Evolutionary conservation across 2,113 vertebrate species (phyloP).

Genomic region (Calyptomena viridis): DNA sequence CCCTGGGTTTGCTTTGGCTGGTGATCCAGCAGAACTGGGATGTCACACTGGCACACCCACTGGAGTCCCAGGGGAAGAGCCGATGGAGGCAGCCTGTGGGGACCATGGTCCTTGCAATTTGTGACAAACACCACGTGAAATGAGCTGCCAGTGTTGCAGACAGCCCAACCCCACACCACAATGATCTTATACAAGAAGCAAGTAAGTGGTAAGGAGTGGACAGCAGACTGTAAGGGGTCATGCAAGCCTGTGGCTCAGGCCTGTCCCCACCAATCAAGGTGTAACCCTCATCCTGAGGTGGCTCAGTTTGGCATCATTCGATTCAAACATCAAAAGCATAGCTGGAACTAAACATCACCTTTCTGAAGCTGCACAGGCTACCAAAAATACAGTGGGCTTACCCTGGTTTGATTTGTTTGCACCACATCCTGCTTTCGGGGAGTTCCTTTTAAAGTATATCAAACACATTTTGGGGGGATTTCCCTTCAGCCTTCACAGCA

Average conservation of each 20-base stretch:
- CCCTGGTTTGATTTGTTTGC: not conserved
- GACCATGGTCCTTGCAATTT: not conserved
- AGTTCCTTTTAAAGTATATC: not conserved
- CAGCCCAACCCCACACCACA: rapidly evolving
- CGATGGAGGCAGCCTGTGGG: not conserved
- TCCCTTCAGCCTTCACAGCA: not conserved
- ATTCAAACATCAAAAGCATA: not conserved
- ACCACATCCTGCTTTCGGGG: not conserved
- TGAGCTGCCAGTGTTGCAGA: not conserved
- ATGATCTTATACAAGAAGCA: rapidly evolving
- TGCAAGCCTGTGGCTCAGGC: not conserved
- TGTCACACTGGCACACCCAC: not conserved
- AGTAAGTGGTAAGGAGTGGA: rapidly evolving
- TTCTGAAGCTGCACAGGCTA: not conserved
- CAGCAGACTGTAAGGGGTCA: not conserved
- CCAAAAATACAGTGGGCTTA: not conserved
- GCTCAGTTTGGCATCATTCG: not conserved
- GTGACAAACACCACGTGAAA: not conserved
- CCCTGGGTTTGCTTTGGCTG: not conserved
- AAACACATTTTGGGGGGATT: not conserved
- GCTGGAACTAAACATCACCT: not conserved
- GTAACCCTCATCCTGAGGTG: not conserved
- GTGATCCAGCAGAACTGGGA: not conserved
- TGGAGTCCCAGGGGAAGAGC: not conserved
- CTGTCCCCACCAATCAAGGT: not conserved